Evolutionary conservation across 2,113 vertebrate genomes (phyloP).

Genomic region (Cepphus grylle): DNA sequence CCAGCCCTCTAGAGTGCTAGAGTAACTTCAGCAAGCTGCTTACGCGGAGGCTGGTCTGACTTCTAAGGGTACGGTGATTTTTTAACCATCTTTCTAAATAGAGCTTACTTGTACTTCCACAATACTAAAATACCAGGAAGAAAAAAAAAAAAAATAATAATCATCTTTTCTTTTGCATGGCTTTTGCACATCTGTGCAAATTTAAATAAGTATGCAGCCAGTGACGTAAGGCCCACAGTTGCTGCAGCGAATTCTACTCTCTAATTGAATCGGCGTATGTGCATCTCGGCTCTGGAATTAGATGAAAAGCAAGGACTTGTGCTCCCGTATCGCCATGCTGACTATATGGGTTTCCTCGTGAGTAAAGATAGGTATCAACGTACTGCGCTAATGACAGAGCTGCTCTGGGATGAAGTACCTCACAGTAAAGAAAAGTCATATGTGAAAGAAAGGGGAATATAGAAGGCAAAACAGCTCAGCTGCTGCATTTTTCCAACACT

Average conservation of each 20-base stretch:
- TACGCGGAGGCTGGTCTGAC: background rate
- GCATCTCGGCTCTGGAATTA: background rate
- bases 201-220: background rate
- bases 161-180: background rate
- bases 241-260: background rate
- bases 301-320: background rate
- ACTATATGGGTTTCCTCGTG: background rate
- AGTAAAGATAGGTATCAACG: background rate
- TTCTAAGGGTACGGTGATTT: background rate
- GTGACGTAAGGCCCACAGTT: background rate
- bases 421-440: background rate
- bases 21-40: background rate
- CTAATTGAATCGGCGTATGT: background rate
- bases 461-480: background rate
- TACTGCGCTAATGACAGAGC: background rate
- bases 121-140: background rate
- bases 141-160: background rate
- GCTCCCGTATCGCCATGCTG: background rate
- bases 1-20: background rate
- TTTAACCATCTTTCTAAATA: background rate
- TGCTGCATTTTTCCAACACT: background rate
- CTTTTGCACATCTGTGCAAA: background rate
- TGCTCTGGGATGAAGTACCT: background rate
- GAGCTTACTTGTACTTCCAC: background rate
- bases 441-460: background rate